A percentile compares a stretch with the other conserved stretches of the same genome.
Conservation (phyloP, 2,888 invertebrate genomes). For the Caenorhabditis afra region DNA sequence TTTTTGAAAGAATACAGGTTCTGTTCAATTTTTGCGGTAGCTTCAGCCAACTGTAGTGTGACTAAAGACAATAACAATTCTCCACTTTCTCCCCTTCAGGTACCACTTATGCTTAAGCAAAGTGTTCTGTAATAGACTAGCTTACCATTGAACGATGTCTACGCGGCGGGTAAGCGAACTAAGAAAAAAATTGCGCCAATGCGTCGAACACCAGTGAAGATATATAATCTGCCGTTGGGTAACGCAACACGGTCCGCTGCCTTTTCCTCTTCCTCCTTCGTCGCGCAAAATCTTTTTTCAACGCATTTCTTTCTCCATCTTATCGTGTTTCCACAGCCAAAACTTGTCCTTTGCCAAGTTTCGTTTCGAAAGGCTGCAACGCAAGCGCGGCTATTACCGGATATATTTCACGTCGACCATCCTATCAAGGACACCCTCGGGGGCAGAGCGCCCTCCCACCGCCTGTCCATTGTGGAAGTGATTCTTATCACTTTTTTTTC, state of each 20-base stretch:
- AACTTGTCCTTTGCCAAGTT: conserved; percentile 65
- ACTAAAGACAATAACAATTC: conserved; percentile 9
- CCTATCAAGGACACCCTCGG: conserved; percentile 50
- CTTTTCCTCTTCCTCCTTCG: conserved; percentile 20
- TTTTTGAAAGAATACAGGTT: conserved; percentile 12
- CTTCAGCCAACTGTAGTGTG: conserved; percentile 9
- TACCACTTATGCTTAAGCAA: conserved; percentile 8
- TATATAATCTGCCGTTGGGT: conserved; percentile 19
- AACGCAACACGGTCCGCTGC: conserved; percentile 17
- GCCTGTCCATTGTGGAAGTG: conserved; percentile 22
- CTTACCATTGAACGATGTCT: background rate
- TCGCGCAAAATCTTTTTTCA: conserved; percentile 3
- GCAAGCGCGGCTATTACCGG: conserved; percentile 59
- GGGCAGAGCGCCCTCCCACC: background rate
- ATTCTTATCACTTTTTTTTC: conserved; percentile 46
- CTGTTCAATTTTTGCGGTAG: background rate
- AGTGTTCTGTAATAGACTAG: background rate
- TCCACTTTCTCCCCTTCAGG: background rate
- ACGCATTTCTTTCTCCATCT: conserved; percentile 7
- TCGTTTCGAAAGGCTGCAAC: conserved; percentile 44
- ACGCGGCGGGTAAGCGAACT: too few relatives aligned
- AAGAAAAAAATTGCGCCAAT: background rate
- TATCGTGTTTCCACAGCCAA: conserved; percentile 52
- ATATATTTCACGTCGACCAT: conserved; percentile 53
- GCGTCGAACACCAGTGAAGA: background rate